Evolutionary conservation across 2,797 vertebrate genomes (phyloP), one percentile per base, ranked within the genome.

Genomic region (Coranthus polyacanthus): DNA sequence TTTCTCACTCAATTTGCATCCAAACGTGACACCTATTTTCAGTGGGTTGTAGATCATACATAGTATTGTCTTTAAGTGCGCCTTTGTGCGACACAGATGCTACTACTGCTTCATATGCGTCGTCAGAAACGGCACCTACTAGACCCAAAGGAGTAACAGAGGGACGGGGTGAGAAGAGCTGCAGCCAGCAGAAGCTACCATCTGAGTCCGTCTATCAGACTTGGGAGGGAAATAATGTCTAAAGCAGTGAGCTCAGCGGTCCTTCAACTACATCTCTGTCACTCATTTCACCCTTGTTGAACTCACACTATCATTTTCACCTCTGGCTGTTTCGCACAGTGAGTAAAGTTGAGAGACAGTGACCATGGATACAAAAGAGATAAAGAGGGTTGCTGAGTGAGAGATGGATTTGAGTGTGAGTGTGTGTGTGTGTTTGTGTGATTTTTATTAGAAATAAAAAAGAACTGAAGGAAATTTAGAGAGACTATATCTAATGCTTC

Each of bases 301-400:
- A 82, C 67, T 83, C 65, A 39, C 66, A 60, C 75, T 42, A 66
- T 67, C 41, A 60, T 78, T 88, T 82, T 78, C 79, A 87, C 79
- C 83, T 88, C 75, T 78, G 68, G 70, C 75, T 73, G 72, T 81
- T 82, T 75, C 46, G 20, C 66, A 75, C 42, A 11, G 4, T 37
- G 42, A 86, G 50, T 58, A 34, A 65, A 72, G 78, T 64, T 75
- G 71, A 75, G 59, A 80, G 58, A 78, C 68, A 67, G 69, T 68
- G 77, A 69, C 77, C 52, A 52, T 63, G 52, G 73, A 79, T 61
- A 79, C 56, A 72, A 72, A 75, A 9, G 32, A 72, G 64, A 79
- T 62, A 72, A 72, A 79, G 32, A 53, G 20, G 17, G 58, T 72
- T 6, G 15, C 1, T 68, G 52, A 67, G 17, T 67, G 29, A 45